Base-by-base conservation (phyloP, 2,797 vertebrate genomes). In the Eremophila alpestris region DNA sequence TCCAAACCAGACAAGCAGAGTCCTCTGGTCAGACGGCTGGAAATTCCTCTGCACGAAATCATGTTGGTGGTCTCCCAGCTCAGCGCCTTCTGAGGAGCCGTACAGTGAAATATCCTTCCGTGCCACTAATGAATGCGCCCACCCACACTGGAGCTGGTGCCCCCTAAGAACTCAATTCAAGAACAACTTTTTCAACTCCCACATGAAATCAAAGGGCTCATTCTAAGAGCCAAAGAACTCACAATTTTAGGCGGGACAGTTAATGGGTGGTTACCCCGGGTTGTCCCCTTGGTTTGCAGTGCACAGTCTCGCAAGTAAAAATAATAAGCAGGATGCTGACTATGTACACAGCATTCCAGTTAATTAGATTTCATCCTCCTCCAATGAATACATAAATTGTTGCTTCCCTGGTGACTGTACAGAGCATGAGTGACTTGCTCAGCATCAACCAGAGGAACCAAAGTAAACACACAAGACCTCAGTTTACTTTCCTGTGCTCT, bases 81-180 rank as follows among this genome's bases (percentile, higher is more conserved):
- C 91, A 56, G 63, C 38, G 71, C 88, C 89, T 85, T 94, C 94
- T 78, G 70, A 96, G 95, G 91, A 97, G 96, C 94, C 62, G 11
- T 96, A 95, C 96, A 97, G 97, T 94, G 87, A 97, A 95, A 97
- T 95, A 88, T 88, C 95, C 81, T 93, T 94, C 95, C 91, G 38
- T 94, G 89, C 91, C 94, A 76, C 97, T 98, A 98, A 98, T 97
- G 97, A 98, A 97, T 97, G 97, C 87, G 97, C 97, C 98, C 98
- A 98, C 98, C 98, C 98, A 98, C 62, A 51, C 94, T 92, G 97
- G 95, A 95, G 90, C 95, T 83, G 55, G 77, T 94, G 60, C 64
- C 71, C 89, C 87, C 95, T 79, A 97, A 97, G 95, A 96, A 96
- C 84, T 95, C 83, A 51, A 93, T 97, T 97, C 95, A 95, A 96